phyloP scores from a whole-genome alignment of 1,140 invertebrate species.

The Anastrepha ludens region DNA sequence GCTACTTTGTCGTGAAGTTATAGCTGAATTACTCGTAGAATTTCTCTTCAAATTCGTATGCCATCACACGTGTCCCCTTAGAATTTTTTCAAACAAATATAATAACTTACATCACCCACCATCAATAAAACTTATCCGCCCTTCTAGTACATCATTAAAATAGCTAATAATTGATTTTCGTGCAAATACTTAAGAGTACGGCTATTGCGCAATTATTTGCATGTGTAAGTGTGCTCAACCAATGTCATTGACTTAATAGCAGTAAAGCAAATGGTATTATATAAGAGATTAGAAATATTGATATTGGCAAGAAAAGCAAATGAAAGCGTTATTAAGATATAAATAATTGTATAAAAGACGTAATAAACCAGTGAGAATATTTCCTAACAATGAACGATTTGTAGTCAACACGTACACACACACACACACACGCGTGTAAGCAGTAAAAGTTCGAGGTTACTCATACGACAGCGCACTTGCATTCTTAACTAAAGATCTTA shows the following conservation, averaged over 20 bases:
- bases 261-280: neutral
- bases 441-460: neutral
- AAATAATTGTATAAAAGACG: neutral
- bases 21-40: no score
- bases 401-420: neutral
- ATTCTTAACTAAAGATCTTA: neutral
- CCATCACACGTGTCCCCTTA: no score
- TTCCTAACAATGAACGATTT: neutral
- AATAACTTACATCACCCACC: neutral
- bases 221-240: neutral
- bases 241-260: conserved; percentile 13
- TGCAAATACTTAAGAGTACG: neutral
- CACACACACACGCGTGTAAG: neutral
- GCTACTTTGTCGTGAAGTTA: no score
- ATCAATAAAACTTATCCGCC: conserved; percentile 26
- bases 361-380: neutral
- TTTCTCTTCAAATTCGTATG: no score
- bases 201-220: neutral
- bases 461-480: conserved; percentile 12
- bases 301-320: neutral
- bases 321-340: neutral
- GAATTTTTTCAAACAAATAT: neutral
- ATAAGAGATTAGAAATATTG: no score
- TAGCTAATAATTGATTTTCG: neutral
- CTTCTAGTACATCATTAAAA: neutral